phyloP scores from a whole-genome alignment of 2,797 vertebrate genomes.

The Lepidocolaptes lacrymiger region DNA sequence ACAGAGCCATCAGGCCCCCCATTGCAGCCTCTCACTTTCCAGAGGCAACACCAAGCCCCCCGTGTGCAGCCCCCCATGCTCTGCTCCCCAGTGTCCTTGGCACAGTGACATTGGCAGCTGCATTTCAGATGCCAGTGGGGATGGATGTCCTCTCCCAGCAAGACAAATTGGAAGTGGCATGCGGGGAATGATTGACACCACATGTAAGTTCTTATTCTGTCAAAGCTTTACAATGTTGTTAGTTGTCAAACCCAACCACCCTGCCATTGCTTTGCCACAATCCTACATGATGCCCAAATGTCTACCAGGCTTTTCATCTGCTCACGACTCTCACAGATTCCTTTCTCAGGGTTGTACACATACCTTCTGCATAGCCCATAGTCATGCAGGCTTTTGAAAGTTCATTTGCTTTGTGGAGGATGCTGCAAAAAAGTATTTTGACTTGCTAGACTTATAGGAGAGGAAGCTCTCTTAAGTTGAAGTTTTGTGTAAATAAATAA shows the following conservation, averaged over 20 bases:
- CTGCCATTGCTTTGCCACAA: slow-evolving; percentile 37
- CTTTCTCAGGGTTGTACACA: background rate
- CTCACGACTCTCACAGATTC: background rate
- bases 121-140: slow-evolving; percentile 46
- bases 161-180: slow-evolving; percentile 65
- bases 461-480: background rate
- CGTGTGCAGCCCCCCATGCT: rapidly evolving
- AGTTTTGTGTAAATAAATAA: background rate
- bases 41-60: background rate
- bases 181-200: slow-evolving; percentile 65
- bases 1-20: background rate
- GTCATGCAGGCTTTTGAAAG: background rate
- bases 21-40: background rate
- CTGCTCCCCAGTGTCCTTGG: slow-evolving; percentile 37
- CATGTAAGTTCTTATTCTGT: slow-evolving; percentile 72
- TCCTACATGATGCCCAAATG: slow-evolving; percentile 56
- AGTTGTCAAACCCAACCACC: slow-evolving; percentile 57
- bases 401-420: background rate
- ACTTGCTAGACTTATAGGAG: background rate
- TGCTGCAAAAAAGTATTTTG: background rate
- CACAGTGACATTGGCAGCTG: slow-evolving; percentile 55
- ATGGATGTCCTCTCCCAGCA: slow-evolving; percentile 28
- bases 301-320: slow-evolving; percentile 61
- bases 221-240: slow-evolving; percentile 57
- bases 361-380: slow-evolving; percentile 23